Evolutionary conservation across 2,113 vertebrate species (phyloP).

Genomic region (human): GRCh38 chr3:145166501-145167000

Average conservation of each 20-base stretch:
- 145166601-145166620: not conserved
- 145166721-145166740: not conserved
- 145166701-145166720: not conserved
- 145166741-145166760: not conserved
- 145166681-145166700: not conserved
- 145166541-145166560: not conserved
- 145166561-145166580: not conserved
- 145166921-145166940: not conserved
- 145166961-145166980: not conserved
- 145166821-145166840: not conserved
- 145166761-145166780: not conserved
- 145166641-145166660: not conserved
- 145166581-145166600: not conserved
- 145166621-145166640: not conserved
- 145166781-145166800: not conserved
- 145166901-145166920: not conserved
- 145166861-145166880: not conserved
- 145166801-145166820: not conserved
- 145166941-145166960: not conserved
- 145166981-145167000: not conserved
- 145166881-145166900: not conserved
- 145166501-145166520: not conserved
- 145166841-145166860: not conserved
- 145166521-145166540: not conserved
- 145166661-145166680: not conserved